Base-by-base conservation (phyloP, 2,888 invertebrate genomes). In the Drosophila merina region DNA sequence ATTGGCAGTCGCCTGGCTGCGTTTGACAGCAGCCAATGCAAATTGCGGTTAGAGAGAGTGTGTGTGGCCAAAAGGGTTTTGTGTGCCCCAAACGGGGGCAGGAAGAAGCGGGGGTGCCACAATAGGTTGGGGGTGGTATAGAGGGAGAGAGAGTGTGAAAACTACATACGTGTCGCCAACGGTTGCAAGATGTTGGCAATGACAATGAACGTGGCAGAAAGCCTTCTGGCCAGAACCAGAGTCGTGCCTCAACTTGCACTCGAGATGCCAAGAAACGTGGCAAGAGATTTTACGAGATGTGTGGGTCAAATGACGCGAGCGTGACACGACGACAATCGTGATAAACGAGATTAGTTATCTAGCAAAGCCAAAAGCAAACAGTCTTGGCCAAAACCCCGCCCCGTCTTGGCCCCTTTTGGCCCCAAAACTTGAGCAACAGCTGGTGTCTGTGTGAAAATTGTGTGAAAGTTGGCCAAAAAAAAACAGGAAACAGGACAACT, bases 181-280 rank as follows among this genome's bases (percentile, higher is more conserved):
- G 77, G 73, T 79, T 77, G 55, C 83, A 84, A 85, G 83, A 87
- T 84, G 88, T 85, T 85, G 83, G 85, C 75, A 85, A 85, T 87
- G 77, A 81, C 82, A 78, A 78, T 86, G 87, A 85, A 77, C 81
- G 84, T 83, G 86, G 77, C 69, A 44, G 62, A 51, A 48, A 33
- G 57, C 57, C 45, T 36, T 44, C 48, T 33, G 50, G 64, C 45
- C 72, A 55, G 20, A 20, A 2, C 45, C 72, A 55, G 20, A 20
- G 20, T 20, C 20, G 20, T 20, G 20, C 20, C 20, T 20, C 20
- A 54, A 70, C 36, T 45, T 63, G 50, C 72, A 70, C 72, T 57
- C 82, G 33, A 10, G 33, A 10, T 36, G 36, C n/a, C 36, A n/a
- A 4, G n/a, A 36, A 36, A 7, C 26, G 26, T 36, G 47, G 38